These are phyloP conservation scores for Cerastis leucographa DNA, from an alignment of 2,888 invertebrate species.

Conservation along the genomic window DNA sequence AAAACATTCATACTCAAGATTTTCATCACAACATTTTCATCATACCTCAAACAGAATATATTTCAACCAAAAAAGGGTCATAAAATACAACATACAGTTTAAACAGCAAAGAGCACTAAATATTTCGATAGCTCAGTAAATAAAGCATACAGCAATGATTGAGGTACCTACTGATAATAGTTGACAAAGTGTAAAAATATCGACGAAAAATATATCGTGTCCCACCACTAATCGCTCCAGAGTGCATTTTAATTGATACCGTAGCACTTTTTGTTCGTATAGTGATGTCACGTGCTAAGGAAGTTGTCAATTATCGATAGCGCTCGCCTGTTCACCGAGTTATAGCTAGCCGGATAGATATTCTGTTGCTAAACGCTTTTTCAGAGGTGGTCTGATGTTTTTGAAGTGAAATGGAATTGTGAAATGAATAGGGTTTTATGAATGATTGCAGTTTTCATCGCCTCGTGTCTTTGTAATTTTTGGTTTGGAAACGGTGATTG, in stretches of 20 bases:
- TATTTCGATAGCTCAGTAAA: background rate
- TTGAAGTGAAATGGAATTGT: constrained; percentile 17
- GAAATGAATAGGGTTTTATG: background rate
- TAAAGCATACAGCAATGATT: background rate
- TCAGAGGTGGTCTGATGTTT: constrained; percentile 17
- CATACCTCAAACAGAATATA: background rate
- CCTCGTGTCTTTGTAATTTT: background rate
- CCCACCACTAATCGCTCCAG: constrained; percentile 68
- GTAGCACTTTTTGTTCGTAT: constrained; percentile 69
- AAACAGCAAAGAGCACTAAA: background rate
- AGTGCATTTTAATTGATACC: constrained; percentile 76
- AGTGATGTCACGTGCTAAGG: constrained; percentile 64
- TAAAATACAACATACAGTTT: background rate
- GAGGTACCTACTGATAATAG: background rate
- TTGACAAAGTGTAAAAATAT: constrained; percentile 28
- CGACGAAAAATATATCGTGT: constrained; percentile 52
- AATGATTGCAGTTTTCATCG: background rate
- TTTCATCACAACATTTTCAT: background rate
- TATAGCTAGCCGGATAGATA: constrained; percentile 18
- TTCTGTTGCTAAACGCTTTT: constrained; percentile 31
- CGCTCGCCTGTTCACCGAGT: constrained; percentile 39
- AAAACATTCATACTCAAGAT: background rate
- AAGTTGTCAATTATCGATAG: constrained; percentile 72
- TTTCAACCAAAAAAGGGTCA: background rate
- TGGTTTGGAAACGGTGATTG: background rate